phyloP scores from a whole-genome alignment of 2,797 vertebrate species.

The Sebastes matsubarae region DNA sequence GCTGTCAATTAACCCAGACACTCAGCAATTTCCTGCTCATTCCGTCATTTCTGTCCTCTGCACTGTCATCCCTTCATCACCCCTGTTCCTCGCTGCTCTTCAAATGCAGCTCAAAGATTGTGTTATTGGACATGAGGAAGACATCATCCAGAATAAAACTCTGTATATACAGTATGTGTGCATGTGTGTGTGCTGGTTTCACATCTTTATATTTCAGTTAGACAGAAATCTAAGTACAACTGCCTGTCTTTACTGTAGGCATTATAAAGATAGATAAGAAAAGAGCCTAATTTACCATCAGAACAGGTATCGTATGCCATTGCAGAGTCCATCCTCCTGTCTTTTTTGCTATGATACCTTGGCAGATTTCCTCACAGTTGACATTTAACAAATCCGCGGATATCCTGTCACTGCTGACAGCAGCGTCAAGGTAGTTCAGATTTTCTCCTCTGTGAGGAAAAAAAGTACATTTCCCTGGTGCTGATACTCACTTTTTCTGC shows the following conservation, averaged over 20 bases:
- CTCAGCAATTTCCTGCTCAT: conserved; percentile 33
- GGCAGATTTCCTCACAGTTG: conserved; percentile 25
- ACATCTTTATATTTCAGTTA: not conserved
- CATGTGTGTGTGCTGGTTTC: not conserved
- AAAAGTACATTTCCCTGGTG: conserved; percentile 11
- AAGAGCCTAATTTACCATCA: not conserved
- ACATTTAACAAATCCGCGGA: conserved; percentile 30
- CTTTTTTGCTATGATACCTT: not conserved
- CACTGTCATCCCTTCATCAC: conserved; percentile 20
- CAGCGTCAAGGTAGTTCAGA: not conserved
- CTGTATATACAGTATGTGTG: not conserved
- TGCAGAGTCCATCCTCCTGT: not conserved
- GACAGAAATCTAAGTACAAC: not conserved
- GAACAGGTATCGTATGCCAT: conserved; percentile 2
- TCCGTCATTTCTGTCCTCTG: conserved; percentile 22
- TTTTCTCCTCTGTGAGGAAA: not conserved
- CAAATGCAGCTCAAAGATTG: conserved; percentile 3
- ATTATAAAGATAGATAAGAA: not conserved
- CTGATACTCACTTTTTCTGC: conserved; percentile 5
- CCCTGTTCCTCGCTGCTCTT: not conserved
- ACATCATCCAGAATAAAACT: conserved; percentile 7
- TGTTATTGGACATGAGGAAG: conserved; percentile 11
- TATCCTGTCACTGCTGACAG: conserved; percentile 24
- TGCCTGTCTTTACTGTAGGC: not conserved
- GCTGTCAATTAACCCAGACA: conserved; percentile 58